Evolutionary conservation across 2,113 vertebrate genomes (phyloP).

Genomic region (Euleptes europaea): DNA sequence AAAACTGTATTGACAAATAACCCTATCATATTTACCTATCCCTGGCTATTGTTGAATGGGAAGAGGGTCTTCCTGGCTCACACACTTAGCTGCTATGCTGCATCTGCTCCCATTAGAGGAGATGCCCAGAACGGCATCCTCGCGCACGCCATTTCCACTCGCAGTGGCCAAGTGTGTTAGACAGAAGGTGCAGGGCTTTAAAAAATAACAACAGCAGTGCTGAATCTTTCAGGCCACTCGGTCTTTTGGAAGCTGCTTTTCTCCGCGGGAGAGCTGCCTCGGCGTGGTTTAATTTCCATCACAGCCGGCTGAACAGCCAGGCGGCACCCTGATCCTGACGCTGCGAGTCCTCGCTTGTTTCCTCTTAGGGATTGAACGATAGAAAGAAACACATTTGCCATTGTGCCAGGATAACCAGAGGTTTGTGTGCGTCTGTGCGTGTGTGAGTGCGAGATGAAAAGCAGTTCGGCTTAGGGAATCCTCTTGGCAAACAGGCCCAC

Average conservation of each 20-base stretch:
- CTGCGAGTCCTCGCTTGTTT: accelerated
- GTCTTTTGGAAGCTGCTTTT: not conserved
- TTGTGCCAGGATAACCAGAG: not conserved
- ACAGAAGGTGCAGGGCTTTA: not conserved
- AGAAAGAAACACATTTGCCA: not conserved
- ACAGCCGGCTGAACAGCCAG: accelerated
- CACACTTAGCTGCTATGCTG: no score
- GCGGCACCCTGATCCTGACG: accelerated
- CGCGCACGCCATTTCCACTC: accelerated
- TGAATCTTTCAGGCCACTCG: not conserved
- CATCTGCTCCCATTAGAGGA: no score
- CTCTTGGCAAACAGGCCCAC: not conserved
- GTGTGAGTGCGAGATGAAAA: accelerated
- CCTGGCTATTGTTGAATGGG: no score
- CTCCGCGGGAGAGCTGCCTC: accelerated
- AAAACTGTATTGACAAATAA: no score
- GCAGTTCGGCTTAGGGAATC: not conserved
- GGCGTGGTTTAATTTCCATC: accelerated
- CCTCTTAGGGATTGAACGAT: not conserved
- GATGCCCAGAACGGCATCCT: no score
- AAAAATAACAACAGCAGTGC: not conserved
- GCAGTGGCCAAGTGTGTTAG: not conserved
- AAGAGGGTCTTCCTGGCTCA: no score
- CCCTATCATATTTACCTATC: no score
- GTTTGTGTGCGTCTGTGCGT: not conserved